Evolutionary conservation across 1,140 invertebrate species (phyloP).

Genomic region (Linepithema humile): DNA sequence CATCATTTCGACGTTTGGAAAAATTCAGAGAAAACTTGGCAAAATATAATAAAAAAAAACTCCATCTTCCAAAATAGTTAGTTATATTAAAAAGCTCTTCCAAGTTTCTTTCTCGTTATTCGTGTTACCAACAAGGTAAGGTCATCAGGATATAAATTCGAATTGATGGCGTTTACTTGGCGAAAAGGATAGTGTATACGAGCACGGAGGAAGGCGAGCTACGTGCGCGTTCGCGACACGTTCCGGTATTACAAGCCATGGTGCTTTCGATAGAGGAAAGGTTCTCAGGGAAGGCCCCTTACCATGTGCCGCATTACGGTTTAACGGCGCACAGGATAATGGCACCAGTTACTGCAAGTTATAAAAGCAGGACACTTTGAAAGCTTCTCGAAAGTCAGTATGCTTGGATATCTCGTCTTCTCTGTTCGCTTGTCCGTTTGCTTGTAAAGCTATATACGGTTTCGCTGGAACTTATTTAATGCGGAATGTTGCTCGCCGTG

Average conservation of each 20-base stretch:
- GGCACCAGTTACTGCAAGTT: conserved; percentile 54
- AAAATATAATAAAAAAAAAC: background rate
- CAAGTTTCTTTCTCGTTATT: no score
- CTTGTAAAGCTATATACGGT: conserved; percentile 7
- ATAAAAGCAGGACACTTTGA: conserved; percentile 64
- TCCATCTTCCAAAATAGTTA: background rate
- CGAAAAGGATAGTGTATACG: background rate
- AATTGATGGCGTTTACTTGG: conserved; percentile 20
- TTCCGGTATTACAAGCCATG: conserved; percentile 48
- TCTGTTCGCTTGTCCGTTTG: background rate
- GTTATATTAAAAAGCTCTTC: background rate
- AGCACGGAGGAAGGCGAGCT: background rate
- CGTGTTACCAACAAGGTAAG: background rate
- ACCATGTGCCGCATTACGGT: conserved; percentile 55
- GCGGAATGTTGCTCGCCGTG: background rate
- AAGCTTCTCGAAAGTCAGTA: conserved; percentile 59
- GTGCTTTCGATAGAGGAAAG: conserved; percentile 32
- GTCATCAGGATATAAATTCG: conserved; percentile 15
- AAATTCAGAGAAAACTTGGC: background rate
- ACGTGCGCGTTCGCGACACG: conserved; percentile 48
- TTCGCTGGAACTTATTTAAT: conserved; percentile 52
- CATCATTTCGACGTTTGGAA: background rate
- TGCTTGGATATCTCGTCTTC: conserved; percentile 18
- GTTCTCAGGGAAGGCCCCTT: background rate
- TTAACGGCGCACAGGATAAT: conserved; percentile 62